A percentile compares a stretch with the other conserved stretches of the same genome.
Conservation (phyloP, 2,797 vertebrate species). For the Sylvia borin region DNA sequence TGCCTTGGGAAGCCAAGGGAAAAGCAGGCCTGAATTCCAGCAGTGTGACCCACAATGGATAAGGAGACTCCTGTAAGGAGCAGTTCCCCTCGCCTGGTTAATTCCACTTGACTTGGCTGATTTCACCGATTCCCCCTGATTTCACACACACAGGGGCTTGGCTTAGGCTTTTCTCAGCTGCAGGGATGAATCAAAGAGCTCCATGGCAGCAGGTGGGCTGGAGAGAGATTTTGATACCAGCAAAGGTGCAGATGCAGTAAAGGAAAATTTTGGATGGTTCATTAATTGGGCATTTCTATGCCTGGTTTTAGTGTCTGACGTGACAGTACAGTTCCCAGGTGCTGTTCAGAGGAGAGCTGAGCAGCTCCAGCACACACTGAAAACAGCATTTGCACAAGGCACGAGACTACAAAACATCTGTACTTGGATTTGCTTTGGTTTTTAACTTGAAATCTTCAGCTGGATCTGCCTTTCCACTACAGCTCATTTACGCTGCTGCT, state of each 20-base stretch:
- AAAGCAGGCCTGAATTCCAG: neutral
- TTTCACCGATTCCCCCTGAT: neutral
- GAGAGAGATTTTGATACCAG: neutral
- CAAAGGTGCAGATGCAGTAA: neutral
- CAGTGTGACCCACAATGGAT: rapidly evolving
- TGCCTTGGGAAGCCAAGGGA: neutral
- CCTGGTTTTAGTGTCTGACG: neutral
- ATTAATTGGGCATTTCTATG: neutral
- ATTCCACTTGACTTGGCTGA: neutral
- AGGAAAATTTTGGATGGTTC: neutral
- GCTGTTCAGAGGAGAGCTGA: neutral
- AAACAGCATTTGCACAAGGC: neutral
- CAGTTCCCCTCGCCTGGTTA: neutral
- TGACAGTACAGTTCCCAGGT: neutral
- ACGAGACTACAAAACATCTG: neutral
- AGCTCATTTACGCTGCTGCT: neutral
- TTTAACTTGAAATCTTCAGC: neutral
- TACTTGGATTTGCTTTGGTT: neutral
- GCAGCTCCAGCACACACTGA: neutral
- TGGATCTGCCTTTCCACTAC: neutral
- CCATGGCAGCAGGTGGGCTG: neutral
- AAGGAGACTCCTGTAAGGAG: neutral
- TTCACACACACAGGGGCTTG: neutral
- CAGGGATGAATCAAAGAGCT: neutral
- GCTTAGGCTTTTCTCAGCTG: neutral